These are phyloP conservation scores for Darevskia nairensis DNA, from an alignment of 2,797 vertebrate species.

Conservation along the genomic window DNA sequence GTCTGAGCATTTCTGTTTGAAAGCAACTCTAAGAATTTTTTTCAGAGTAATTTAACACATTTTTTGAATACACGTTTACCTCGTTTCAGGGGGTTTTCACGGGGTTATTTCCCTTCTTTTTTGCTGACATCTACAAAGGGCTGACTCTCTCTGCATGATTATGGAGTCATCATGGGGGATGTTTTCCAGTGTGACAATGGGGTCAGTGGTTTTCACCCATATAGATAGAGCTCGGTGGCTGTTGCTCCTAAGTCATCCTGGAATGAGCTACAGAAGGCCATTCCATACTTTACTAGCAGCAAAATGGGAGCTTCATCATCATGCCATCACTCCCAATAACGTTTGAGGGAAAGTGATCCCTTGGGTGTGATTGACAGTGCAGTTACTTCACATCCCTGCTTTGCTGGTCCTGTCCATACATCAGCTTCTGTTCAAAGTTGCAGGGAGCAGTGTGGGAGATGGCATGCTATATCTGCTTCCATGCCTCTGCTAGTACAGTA, in stretches of 20 bases:
- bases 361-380: background rate
- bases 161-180: background rate
- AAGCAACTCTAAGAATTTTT: too few species aligned
- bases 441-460: background rate
- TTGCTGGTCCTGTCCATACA: too few species aligned
- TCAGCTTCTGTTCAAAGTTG: background rate
- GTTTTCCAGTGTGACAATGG: background rate
- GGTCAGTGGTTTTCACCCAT: background rate
- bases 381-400: background rate
- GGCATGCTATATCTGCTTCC: background rate
- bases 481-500: background rate
- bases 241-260: background rate
- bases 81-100: too few species aligned
- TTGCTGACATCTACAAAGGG: too few species aligned
- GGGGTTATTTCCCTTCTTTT: too few species aligned
- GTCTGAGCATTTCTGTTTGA: too few species aligned
- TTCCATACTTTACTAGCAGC: background rate
- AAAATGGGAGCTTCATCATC: background rate
- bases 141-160: background rate
- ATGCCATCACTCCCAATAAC: background rate
- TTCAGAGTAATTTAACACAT: too few species aligned
- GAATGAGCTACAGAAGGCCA: background rate
- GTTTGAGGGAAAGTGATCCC: background rate
- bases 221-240: background rate
- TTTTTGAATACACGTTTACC: too few species aligned